Conservation (phyloP, 2,113 vertebrate genomes). For the Gymnocephalus cernua region DNA sequence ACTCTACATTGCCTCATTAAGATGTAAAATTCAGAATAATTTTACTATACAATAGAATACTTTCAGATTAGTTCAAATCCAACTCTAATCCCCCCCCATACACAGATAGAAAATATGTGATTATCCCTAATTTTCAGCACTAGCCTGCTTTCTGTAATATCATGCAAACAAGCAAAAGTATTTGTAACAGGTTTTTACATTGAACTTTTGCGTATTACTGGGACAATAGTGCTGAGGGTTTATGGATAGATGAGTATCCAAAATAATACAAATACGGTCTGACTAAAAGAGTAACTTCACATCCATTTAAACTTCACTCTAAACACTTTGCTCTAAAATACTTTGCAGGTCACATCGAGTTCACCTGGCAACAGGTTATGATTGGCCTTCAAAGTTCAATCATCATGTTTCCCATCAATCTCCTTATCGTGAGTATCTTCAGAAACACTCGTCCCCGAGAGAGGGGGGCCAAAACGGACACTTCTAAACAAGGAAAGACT, state of each 20-base stretch:
- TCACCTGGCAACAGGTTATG: conserved; percentile 97
- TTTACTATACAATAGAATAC: background rate
- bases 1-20: background rate
- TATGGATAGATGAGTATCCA: background rate
- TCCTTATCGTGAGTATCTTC: conserved; percentile 97
- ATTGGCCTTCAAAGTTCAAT: conserved; percentile 95
- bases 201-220: background rate
- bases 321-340: conserved; percentile 1
- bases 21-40: background rate
- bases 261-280: background rate
- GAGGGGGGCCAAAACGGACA: conserved; percentile 59
- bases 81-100: no score
- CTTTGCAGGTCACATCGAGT: conserved; percentile 90
- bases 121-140: background rate
- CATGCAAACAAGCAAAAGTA: background rate
- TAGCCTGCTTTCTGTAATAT: background rate
- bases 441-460: conserved; percentile 84
- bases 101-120: background rate
- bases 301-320: background rate
- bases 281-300: background rate
- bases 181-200: background rate
- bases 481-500: conserved; percentile 76
- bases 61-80: background rate
- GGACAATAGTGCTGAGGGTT: background rate
- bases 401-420: conserved; percentile 96